Evolutionary conservation across 2,888 invertebrate genomes (phyloP).

Genomic region (Agrilus cyanescens): DNA sequence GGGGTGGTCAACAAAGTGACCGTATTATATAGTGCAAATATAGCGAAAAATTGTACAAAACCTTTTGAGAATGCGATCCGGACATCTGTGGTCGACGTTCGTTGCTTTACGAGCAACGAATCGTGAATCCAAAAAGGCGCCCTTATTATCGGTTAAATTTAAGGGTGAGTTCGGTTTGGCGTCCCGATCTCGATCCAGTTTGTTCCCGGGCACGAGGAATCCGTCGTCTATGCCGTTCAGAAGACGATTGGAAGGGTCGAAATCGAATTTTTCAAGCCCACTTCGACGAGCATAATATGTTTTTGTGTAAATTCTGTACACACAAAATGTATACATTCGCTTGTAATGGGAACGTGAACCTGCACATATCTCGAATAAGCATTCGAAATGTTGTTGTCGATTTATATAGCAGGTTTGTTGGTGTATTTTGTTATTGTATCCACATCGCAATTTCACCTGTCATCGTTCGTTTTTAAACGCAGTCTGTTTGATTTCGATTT

Average conservation of each 20-base stretch:
- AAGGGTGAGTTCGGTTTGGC: slow-evolving; percentile 12
- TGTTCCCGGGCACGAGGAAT: slow-evolving; percentile 1
- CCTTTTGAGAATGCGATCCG: slow-evolving; percentile 19
- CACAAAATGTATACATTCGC: slow-evolving; percentile 22
- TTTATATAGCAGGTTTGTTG: no score
- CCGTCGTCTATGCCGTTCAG: slow-evolving; percentile 20
- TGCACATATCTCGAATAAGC: no score
- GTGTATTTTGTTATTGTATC: no score
- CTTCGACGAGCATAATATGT: slow-evolving; percentile 34
- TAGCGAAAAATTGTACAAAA: slow-evolving; percentile 19
- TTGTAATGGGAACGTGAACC: slow-evolving; percentile 16
- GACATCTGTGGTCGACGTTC: slow-evolving; percentile 23
- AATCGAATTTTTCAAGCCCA: slow-evolving; percentile 39
- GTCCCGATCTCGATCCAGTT: no score
- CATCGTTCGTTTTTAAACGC: no score
- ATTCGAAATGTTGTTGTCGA: no score
- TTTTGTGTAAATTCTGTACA: slow-evolving; percentile 26
- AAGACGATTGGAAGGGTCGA: slow-evolving; percentile 33
- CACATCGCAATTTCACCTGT: no score
- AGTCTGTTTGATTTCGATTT: no score
- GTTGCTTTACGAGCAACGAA: slow-evolving; percentile 12
- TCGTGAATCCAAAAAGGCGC: slow-evolving; percentile 8
- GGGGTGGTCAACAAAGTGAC: slow-evolving; percentile 17
- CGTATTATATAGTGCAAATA: slow-evolving; percentile 18
- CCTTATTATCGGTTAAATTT: slow-evolving; percentile 11